Conservation (phyloP, 2,797 vertebrate genomes). For the Dicrostonyx torquatus region DNA sequence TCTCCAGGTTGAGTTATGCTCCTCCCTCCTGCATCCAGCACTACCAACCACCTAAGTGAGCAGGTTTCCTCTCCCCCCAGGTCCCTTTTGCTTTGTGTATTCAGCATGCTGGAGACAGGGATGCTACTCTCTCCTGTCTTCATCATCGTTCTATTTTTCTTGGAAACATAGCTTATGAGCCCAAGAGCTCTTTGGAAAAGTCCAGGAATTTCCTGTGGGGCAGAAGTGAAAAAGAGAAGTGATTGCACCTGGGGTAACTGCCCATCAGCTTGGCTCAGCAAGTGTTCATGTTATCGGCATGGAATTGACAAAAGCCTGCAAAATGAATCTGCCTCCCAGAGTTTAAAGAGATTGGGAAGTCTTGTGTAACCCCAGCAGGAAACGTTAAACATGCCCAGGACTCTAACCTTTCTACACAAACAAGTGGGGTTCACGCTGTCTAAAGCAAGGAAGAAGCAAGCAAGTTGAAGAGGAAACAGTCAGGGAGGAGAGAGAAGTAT, state of each 20-base stretch:
- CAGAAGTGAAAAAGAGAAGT: conserved; percentile 1
- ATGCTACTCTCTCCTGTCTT: background rate
- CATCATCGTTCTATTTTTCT: background rate
- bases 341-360: conserved; percentile 3
- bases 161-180: conserved; percentile 8
- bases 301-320: background rate
- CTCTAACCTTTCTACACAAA: conserved; percentile 18
- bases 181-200: background rate
- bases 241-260: background rate
- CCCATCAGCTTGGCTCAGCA: background rate
- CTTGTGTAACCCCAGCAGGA: conserved; percentile 13
- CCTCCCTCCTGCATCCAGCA: background rate
- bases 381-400: background rate
- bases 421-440: background rate
- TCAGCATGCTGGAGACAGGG: background rate
- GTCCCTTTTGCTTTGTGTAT: background rate
- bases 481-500: background rate
- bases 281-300: background rate
- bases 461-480: background rate
- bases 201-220: background rate
- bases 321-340: conserved; percentile 7
- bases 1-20: background rate
- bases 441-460: background rate
- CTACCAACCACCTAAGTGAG: background rate
- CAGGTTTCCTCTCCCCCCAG: background rate